Evolutionary conservation across 2,888 invertebrate species (phyloP), one percentile per base, ranked within the genome.

Genomic region (Diabrotica balteata): DNA sequence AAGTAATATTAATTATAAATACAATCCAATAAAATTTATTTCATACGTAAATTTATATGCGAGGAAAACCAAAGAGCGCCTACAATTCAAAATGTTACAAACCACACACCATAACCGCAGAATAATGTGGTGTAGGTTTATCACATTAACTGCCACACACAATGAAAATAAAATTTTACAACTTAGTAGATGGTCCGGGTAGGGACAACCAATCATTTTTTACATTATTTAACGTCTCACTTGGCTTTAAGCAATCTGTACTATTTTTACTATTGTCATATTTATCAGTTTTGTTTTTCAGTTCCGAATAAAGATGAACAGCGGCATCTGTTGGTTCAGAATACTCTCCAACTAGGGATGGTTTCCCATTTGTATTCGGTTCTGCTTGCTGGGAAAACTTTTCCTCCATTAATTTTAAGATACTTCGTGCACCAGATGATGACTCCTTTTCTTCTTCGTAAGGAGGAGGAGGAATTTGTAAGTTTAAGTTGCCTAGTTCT

Each of bases 371-470:
- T 55, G 57, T 62, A 6, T 55, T 50, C 22, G 79, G 66, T 67
- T 77, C 71, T 58, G 74, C 66, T 8, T 76, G 75, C n/a, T 72
- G 77, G 83, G 84, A 83, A 71, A 85, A 83, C 74, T 87, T 88
- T 72, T 89, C 88, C 3, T 88, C 87, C 61, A 90, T 86, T 9
- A 89, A 86, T 54, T 88, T 87, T 0, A 90, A 82, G 76, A 90
- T 90, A 47, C 88, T 89, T 69, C 85, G 80, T 0, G 90, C 88
- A 22, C 88, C 78, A 49, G 74, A 77, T 22, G 54, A 32, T 3
- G 71, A 50, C 8, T 69, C 63, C 11, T 64, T 89, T 52, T 88
- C 82, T 11, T 87, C 86, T 64, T 86, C 82, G 75, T 87, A 87
- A 74, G 85, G 85, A 0, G 87, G 87, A 63, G 87, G 87, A 67